Evolutionary conservation across 2,113 vertebrate genomes (phyloP), one percentile per base, ranked within the genome.

Genomic region (Eolophus roseicapilla): DNA sequence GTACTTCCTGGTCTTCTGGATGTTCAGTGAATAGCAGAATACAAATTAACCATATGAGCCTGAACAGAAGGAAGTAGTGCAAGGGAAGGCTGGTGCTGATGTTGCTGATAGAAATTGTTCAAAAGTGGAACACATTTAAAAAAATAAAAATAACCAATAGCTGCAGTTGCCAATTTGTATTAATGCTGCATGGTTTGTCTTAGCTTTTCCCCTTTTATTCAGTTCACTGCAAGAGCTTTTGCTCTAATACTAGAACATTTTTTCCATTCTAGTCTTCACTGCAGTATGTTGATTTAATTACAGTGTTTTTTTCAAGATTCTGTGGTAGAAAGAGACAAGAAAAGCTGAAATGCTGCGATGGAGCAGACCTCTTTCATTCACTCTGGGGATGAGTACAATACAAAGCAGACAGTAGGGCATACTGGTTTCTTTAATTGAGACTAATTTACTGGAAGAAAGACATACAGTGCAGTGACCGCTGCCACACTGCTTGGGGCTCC

Each of bases 381-480:
- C 44, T 33, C 78, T 44, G 13, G 50, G 37, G 44, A n/a, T n/a
- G 49, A 52, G 33, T 11, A 18, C 50, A 46, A 7, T 8, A 27
- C 55, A 19, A 75, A 59, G 65, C 28, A 16, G 50, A 12, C 11
- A 52, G 37, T 5, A 41, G 13, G 49, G 21, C 25, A 6, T 63
- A 35, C 41, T 8, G 10, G 21, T 23, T 87, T 55, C 46, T 68
- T 67, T 86, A 68, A 68, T 47, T 80, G 27, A 68, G 21, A 23
- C 24, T 62, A 31, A 69, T 75, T 74, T 35, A 28, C n/a, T n/a
- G 70, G 53, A 53, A 82, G 23, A 11, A 67, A 59, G 67, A 29
- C 5, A 31, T 0, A 1, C 50, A 27, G 59, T 0, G 2, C 13
- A 7, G 60, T 57, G 60, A 43, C 77, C 2, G 6, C 67, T 35